These are phyloP conservation scores for Strix uralensis DNA, from an alignment of 2,113 vertebrate species.

Conservation along the genomic window DNA sequence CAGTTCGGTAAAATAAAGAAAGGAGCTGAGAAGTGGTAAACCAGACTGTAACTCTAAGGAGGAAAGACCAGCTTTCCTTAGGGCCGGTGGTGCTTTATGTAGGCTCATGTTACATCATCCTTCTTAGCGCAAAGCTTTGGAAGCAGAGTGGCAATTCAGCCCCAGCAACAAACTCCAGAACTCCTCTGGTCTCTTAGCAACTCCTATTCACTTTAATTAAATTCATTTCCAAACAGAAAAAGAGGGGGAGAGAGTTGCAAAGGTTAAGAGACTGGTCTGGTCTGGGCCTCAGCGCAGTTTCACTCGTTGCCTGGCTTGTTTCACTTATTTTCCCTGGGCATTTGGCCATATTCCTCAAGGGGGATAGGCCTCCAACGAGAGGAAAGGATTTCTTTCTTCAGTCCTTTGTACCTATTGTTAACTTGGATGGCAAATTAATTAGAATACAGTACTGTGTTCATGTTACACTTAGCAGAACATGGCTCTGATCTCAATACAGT, in stretches of 20 bases:
- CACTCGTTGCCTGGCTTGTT: conserved; percentile 5
- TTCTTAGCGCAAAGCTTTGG: neutral
- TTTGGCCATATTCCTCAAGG: neutral
- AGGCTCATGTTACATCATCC: neutral
- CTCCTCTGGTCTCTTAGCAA: conserved; percentile 59
- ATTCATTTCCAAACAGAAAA: conserved; percentile 41
- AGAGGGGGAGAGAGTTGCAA: conserved; percentile 1
- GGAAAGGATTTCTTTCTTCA: neutral
- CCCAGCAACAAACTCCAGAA: conserved; percentile 49
- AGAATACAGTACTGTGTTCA: neutral
- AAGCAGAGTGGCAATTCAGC: conserved; percentile 29
- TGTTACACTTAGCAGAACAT: neutral
- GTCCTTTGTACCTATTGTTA: neutral
- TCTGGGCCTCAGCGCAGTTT: neutral
- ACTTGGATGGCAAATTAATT: neutral
- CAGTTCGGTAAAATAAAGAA: neutral
- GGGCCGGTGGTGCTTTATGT: neutral
- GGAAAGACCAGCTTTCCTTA: neutral
- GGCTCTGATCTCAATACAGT: neutral
- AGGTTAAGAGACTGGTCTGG: neutral
- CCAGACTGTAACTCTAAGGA: neutral
- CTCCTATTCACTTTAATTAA: conserved; percentile 57
- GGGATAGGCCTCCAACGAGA: neutral
- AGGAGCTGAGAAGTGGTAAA: neutral
- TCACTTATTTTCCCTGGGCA: neutral